phyloP scores from a whole-genome alignment of 1,140 invertebrate species.

The Papilio helenus region DNA sequence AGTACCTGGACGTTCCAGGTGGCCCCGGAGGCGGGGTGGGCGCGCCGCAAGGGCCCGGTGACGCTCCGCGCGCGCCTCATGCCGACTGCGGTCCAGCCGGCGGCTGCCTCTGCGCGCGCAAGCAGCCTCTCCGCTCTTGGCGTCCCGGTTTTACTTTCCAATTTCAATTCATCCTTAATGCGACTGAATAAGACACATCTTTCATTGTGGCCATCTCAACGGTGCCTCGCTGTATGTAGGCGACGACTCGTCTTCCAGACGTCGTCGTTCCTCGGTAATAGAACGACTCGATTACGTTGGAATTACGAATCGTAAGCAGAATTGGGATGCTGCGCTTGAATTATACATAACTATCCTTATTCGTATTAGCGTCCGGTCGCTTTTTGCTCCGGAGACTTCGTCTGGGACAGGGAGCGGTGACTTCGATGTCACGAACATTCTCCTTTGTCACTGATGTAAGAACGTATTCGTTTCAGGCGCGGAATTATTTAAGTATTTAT shows the following conservation, averaged over 20 bases:
- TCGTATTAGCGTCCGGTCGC: constrained; percentile 11
- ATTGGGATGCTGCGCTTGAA: constrained; percentile 35
- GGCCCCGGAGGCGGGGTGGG: constrained; percentile 87
- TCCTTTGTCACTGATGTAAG: constrained; percentile 27
- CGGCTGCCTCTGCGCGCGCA: constrained; percentile 67
- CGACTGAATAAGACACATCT: constrained; percentile 51
- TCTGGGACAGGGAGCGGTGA: not conserved
- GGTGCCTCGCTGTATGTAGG: constrained; percentile 16
- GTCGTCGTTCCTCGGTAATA: constrained; percentile 32
- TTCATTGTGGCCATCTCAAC: constrained; percentile 12
- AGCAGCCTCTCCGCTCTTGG: constrained; percentile 69
- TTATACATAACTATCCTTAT: constrained; percentile 36
- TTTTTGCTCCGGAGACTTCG: constrained; percentile 11
- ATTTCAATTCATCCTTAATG: constrained; percentile 60
- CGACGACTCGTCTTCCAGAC: constrained; percentile 40
- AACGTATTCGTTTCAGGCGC: constrained; percentile 11
- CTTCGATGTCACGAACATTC: constrained; percentile 31
- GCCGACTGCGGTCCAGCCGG: constrained; percentile 70
- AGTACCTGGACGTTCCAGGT: constrained; percentile 88
- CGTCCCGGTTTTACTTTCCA: constrained; percentile 71
- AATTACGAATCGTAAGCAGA: constrained; percentile 39
- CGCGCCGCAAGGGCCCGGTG: constrained; percentile 84
- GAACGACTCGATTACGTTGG: constrained; percentile 37
- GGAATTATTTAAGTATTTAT: not conserved
- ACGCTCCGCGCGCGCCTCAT: constrained; percentile 84